A percentile compares a stretch with the other conserved stretches of the same genome.
These are phyloP conservation scores for Microcebus murinus DNA, from an alignment of 2,113 vertebrate genomes.

Conservation along the genomic window DNA sequence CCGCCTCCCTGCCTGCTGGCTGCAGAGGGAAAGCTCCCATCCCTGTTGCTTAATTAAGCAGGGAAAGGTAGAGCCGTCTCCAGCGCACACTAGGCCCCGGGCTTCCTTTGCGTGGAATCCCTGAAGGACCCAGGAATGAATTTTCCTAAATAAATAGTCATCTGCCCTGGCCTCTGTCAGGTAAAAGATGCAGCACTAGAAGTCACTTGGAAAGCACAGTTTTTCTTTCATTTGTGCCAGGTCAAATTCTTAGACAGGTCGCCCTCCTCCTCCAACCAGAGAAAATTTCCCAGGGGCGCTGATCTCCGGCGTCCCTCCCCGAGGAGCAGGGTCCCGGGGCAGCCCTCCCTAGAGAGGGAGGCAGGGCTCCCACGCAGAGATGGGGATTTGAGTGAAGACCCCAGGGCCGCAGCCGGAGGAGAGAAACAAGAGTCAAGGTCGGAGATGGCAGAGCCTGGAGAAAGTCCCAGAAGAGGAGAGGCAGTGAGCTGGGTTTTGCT, in stretches of 20 bases:
- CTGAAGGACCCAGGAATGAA: neutral
- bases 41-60: neutral
- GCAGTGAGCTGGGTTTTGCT: neutral
- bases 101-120: neutral
- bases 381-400: neutral
- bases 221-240: neutral
- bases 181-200: neutral
- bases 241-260: neutral
- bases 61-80: neutral
- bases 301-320: too few species aligned
- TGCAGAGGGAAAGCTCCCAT: neutral
- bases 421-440: neutral
- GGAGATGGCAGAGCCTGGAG: neutral
- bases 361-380: neutral
- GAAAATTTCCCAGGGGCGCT: neutral
- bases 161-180: neutral
- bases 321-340: neutral
- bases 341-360: neutral
- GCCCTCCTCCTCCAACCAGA: neutral
- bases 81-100: neutral
- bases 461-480: neutral
- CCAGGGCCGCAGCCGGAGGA: neutral
- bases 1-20: neutral
- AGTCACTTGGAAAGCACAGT: neutral
- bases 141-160: neutral